These are phyloP conservation scores for Alcedo quadribrachys DNA, from an alignment of 2,797 vertebrate genomes.

Conservation along the genomic window DNA sequence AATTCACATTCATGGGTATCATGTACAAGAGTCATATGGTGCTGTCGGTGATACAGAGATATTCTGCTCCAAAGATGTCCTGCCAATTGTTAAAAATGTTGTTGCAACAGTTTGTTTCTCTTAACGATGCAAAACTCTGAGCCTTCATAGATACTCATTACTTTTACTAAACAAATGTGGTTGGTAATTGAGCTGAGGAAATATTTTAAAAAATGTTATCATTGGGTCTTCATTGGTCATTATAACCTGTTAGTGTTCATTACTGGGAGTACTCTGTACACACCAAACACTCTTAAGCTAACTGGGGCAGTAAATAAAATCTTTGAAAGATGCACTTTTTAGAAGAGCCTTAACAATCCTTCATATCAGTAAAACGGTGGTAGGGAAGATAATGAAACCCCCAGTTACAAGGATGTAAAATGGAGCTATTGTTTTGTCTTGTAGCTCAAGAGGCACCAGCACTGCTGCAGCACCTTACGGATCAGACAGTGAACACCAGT, in stretches of 20 bases:
- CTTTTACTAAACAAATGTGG: accelerated
- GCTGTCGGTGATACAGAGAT: neutral
- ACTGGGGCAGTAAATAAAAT: neutral
- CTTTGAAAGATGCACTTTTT: neutral
- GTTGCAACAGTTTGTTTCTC: neutral
- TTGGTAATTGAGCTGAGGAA: neutral
- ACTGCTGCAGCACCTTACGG: slow-evolving; percentile 84
- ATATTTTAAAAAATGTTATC: neutral
- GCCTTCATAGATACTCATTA: neutral
- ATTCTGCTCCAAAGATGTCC: neutral
- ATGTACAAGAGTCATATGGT: accelerated
- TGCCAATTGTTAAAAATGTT: neutral
- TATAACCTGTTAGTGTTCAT: neutral
- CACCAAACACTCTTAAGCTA: neutral
- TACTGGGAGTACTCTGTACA: neutral
- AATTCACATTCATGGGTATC: neutral
- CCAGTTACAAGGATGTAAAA: slow-evolving; percentile 37
- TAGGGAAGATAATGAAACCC: neutral
- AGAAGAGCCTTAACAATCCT: neutral
- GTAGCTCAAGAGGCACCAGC: slow-evolving; percentile 88
- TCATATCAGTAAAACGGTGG: neutral
- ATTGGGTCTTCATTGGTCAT: neutral
- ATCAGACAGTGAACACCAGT: slow-evolving; percentile 87
- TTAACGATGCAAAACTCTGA: neutral
- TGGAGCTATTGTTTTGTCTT: slow-evolving; percentile 66